Conservation (phyloP, 35 echinoderm and acorn worm species). For the Anneissia japonica region DNA sequence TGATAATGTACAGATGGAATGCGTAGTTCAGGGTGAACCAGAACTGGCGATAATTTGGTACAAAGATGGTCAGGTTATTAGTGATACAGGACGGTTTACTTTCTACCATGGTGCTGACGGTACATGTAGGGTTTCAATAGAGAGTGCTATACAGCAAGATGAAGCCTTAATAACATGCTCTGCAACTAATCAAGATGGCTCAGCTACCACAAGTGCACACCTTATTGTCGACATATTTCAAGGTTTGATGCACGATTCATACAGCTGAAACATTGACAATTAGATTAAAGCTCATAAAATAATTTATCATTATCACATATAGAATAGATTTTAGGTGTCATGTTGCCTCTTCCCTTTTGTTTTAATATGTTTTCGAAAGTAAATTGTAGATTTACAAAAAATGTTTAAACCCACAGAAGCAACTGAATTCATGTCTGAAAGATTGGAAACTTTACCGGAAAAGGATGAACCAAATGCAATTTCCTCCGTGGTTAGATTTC, state of each 20-base stretch:
- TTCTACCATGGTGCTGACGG: conserved; percentile 23
- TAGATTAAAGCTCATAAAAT: neutral
- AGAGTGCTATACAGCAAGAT: conserved; percentile 35
- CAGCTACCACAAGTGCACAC: conserved; percentile 24
- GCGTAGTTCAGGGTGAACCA: neutral
- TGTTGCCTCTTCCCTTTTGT: neutral
- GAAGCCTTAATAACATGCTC: conserved; percentile 43
- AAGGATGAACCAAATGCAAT: neutral
- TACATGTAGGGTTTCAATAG: conserved; percentile 48
- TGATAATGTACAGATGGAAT: neutral
- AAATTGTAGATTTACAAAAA: neutral
- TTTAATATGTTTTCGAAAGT: neutral
- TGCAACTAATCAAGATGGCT: conserved; percentile 46
- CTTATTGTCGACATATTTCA: conserved; percentile 38
- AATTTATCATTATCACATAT: neutral
- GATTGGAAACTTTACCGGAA: neutral
- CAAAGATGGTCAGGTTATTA: conserved; percentile 59
- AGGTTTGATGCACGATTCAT: neutral
- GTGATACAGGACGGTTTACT: conserved; percentile 23
- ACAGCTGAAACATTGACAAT: neutral
- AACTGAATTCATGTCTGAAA: neutral
- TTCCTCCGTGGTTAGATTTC: neutral
- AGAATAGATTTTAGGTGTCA: neutral
- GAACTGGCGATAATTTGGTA: conserved; percentile 52
- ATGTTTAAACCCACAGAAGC: neutral